Conservation (phyloP, 2,888 invertebrate genomes). For the Stramonita haemastoma region DNA sequence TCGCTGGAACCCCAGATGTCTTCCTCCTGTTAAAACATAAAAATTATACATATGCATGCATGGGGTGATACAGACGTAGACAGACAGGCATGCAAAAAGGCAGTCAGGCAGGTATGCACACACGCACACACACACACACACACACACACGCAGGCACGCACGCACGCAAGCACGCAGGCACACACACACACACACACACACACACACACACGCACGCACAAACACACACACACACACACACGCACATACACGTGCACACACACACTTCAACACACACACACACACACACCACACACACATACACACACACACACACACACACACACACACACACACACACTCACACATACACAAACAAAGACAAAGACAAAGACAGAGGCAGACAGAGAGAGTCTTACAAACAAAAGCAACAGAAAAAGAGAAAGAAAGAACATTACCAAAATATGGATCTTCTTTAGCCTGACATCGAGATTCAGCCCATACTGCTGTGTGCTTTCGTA, state of each 20-base stretch:
- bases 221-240: no score
- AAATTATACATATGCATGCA: no score
- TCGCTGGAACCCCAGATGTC: conserved; percentile 19
- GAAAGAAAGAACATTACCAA: conserved; percentile 10
- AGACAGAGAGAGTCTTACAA: neutral
- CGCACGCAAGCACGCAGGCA: neutral
- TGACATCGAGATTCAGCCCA: conserved; percentile 34
- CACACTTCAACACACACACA: no score
- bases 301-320: no score
- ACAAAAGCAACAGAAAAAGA: neutral
- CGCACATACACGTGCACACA: no score
- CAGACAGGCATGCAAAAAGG: no score
- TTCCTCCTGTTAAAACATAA: neutral
- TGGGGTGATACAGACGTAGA: no score
- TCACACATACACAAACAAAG: neutral
- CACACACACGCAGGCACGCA: no score
- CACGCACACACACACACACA: no score
- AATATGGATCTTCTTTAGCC: conserved; percentile 34
- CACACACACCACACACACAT: no score
- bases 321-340: no score
- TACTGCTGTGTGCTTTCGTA: conserved; percentile 35
- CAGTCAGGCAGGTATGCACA: no score
- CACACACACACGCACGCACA: neutral
- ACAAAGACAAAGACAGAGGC: neutral
- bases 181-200: neutral